Evolutionary conservation across 64 coral and sea anemone species (phyloP), one percentile per base, ranked within the genome.

Genomic region (Stichodactyla helianthus): DNA sequence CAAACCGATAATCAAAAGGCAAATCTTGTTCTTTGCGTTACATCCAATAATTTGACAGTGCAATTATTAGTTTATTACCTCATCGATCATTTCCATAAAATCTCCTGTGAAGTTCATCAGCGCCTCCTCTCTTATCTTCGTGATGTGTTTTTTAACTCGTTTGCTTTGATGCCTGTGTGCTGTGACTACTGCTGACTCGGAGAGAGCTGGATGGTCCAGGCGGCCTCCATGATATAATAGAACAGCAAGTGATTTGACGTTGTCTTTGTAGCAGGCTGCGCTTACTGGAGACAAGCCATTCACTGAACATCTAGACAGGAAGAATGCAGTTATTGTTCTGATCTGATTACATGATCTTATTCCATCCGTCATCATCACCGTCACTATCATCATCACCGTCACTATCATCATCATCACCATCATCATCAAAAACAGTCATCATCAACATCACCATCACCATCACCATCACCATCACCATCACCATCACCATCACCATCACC

Each of bases 211-310:
- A 14, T 68, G 50, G 35, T 86, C 52, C 4, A 83, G 77, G 55
- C 25, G 64, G 6, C 85, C 90, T 65, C 90, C 90, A 53, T 92
- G 51, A 70, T 76, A 44, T 19, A 87, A 35, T 20, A 92, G 52
- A 25, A 82, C 55, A 50, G 15, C 90, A 28, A 92, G 28, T 18
- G 76, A 86, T 52, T 79, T 67, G 7, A 86, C 51, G 19, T 71
- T 86, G 13, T 81, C 64, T 7, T 92, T 82, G 16, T 82, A 19
- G 53, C 84, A 91, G 0, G 90, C 90, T 0, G 59, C 90, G 53
- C 87, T 92, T 0, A 92, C 85, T 13, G 89, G 90, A 52, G 90
- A 78, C 11, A 84, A 23, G 0, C 83, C 83, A 62, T 84, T 84
- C 8, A 17, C 23, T 17, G 83, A 84, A 59, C 83, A 84, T 31